phyloP scores from a whole-genome alignment of 2,113 vertebrate species.

The Boleophthalmus pectinirostris region DNA sequence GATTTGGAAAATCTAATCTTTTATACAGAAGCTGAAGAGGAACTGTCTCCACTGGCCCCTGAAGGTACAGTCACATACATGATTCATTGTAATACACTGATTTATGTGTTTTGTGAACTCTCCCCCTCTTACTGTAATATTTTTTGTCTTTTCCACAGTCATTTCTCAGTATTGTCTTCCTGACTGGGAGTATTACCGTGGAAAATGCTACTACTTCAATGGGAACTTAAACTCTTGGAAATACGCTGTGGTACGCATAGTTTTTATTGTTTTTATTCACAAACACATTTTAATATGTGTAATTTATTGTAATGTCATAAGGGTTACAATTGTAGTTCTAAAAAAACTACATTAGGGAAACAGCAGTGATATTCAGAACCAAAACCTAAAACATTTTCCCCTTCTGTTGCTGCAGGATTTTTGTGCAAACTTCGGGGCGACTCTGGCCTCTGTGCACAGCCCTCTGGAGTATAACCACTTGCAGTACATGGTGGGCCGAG shows the following conservation, averaged over 20 bases:
- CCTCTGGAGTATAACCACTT: slow-evolving; percentile 32
- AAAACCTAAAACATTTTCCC: neutral
- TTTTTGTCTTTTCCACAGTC: slow-evolving; percentile 2
- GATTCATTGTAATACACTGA: neutral
- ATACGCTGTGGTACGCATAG: slow-evolving; percentile 33
- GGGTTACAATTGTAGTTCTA: no score
- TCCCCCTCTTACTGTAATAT: neutral
- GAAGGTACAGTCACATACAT: neutral
- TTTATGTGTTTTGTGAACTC: neutral
- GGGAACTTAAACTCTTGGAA: slow-evolving; percentile 11
- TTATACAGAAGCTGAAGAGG: neutral
- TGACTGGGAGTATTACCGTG: slow-evolving; percentile 16
- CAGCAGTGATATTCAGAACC: neutral
- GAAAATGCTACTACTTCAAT: slow-evolving; percentile 25
- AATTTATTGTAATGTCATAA: no score
- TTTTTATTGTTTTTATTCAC: no score
- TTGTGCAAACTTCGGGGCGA: slow-evolving; percentile 11
- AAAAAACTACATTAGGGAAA: neutral
- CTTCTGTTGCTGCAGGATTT: neutral
- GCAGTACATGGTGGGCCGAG: slow-evolving; percentile 14
- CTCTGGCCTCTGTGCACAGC: slow-evolving; percentile 28
- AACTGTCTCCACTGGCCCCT: neutral
- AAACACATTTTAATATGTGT: no score
- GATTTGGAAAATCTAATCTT: neutral
- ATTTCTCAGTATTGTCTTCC: slow-evolving; percentile 17